A percentile compares a stretch with the other conserved stretches of the same genome.
phyloP scores from a whole-genome alignment of 2,888 invertebrate genomes.

The Urechis unicinctus region DNA sequence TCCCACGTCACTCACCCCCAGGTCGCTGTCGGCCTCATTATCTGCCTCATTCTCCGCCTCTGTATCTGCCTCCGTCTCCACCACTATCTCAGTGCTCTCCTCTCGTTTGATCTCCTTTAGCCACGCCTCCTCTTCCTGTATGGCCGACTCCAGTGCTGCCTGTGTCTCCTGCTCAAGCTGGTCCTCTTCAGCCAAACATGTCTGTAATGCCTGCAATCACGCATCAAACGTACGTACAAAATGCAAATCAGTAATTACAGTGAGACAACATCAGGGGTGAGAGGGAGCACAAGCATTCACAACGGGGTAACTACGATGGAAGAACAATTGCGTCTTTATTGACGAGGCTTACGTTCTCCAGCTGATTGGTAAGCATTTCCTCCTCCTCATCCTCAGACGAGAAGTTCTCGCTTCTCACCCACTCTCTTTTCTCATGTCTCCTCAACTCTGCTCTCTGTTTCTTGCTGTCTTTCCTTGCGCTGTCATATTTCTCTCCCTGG shows the following conservation, averaged over 20 bases:
- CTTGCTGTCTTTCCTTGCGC: too few relatives aligned
- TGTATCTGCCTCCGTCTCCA: constrained; percentile 23
- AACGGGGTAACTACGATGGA: too few relatives aligned
- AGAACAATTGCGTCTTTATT: too few relatives aligned
- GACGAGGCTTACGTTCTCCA: background rate
- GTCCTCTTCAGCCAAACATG: constrained; percentile 35
- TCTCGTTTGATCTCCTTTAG: constrained; percentile 57
- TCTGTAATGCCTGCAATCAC: constrained; percentile 10
- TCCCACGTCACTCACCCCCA: constrained; percentile 2
- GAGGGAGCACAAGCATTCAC: too few relatives aligned
- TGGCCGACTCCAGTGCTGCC: constrained; percentile 53
- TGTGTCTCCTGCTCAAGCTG: constrained; percentile 47
- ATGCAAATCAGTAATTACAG: background rate
- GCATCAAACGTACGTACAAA: background rate
- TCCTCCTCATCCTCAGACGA: too few relatives aligned
- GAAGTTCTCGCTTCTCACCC: background rate
- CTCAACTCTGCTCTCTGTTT: too few relatives aligned
- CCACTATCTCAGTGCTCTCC: constrained; percentile 60
- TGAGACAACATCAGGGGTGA: too few relatives aligned
- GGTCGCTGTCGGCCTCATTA: constrained; percentile 9
- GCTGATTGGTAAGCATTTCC: background rate
- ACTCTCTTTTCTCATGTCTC: background rate
- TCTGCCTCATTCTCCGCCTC: constrained; percentile 31
- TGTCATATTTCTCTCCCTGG: too few relatives aligned
- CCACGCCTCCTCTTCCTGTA: constrained; percentile 58